Conservation (phyloP, 2,888 invertebrate species). For the Mantis religiosa region DNA sequence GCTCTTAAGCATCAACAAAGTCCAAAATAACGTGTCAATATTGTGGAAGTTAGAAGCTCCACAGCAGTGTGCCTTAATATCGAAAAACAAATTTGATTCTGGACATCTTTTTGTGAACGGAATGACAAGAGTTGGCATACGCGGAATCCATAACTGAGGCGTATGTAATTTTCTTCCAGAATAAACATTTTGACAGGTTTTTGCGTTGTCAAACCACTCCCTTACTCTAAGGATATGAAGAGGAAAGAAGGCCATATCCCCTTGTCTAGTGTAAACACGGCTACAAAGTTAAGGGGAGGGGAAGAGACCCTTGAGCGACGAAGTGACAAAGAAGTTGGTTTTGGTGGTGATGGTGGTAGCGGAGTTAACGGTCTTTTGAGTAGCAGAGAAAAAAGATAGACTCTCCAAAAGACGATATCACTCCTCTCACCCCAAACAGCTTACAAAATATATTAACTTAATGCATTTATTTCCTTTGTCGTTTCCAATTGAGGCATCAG, state of each 20-base stretch:
- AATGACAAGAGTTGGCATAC: not conserved
- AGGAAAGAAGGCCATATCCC: not conserved
- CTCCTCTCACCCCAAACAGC: not conserved
- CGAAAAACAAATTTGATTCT: no score
- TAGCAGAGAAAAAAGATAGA: not conserved
- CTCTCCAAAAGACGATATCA: not conserved
- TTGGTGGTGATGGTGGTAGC: not conserved
- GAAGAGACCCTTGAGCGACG: not conserved
- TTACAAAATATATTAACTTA: not conserved
- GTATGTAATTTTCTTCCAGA: not conserved
- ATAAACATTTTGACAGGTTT: not conserved
- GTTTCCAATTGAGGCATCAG: no score
- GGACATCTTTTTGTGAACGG: not conserved
- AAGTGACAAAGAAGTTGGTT: not conserved
- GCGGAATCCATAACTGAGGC: not conserved
- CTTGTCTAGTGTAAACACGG: not conserved
- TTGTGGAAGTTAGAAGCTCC: no score
- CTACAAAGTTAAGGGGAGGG: not conserved
- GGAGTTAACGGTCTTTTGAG: not conserved
- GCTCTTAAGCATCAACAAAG: no score
- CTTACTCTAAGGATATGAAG: not conserved
- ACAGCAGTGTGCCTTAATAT: no score
- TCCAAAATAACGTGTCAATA: no score
- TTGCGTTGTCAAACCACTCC: not conserved
- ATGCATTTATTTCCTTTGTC: not conserved